Evolutionary conservation across 1,140 invertebrate genomes (phyloP).

Genomic region (Drosophila rufa): DNA sequence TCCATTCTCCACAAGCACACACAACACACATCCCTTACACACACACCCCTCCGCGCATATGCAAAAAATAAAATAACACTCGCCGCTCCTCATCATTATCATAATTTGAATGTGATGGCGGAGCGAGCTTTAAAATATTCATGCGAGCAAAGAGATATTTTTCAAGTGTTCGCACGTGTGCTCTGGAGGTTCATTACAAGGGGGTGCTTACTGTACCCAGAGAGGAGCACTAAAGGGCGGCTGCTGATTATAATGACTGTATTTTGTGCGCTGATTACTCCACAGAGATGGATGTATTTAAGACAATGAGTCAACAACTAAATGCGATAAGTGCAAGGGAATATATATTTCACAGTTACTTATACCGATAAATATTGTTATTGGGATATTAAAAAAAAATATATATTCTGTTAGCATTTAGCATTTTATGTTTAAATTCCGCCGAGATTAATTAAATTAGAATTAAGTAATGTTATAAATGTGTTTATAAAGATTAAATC

Average conservation of each 20-base stretch:
- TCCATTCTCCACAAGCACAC: slow-evolving; percentile 11
- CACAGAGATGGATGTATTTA: slow-evolving; percentile 17
- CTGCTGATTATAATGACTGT: slow-evolving; percentile 55
- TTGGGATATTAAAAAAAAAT: too few relatives aligned
- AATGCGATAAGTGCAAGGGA: not conserved
- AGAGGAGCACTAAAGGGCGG: not conserved
- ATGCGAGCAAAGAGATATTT: slow-evolving; percentile 65
- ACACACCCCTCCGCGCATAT: slow-evolving; percentile 7
- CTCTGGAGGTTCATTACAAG: slow-evolving; percentile 58
- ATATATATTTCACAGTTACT: not conserved
- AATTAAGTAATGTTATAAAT: too few relatives aligned
- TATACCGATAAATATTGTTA: too few relatives aligned
- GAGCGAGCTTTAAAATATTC: slow-evolving; percentile 77
- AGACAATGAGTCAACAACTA: slow-evolving; percentile 34
- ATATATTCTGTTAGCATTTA: too few relatives aligned
- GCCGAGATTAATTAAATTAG: too few relatives aligned
- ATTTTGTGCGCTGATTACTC: slow-evolving; percentile 59
- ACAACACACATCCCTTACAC: slow-evolving; percentile 2
- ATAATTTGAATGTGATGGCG: slow-evolving; percentile 75
- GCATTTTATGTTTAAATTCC: too few relatives aligned
- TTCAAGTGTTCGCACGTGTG: slow-evolving; percentile 74
- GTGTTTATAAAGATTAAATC: too few relatives aligned
- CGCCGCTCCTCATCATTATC: slow-evolving; percentile 69
- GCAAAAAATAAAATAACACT: slow-evolving; percentile 54
- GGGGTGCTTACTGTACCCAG: slow-evolving; percentile 34